Base-by-base conservation (phyloP, 2,888 invertebrate species). In the Cryptophagus acutangulus region DNA sequence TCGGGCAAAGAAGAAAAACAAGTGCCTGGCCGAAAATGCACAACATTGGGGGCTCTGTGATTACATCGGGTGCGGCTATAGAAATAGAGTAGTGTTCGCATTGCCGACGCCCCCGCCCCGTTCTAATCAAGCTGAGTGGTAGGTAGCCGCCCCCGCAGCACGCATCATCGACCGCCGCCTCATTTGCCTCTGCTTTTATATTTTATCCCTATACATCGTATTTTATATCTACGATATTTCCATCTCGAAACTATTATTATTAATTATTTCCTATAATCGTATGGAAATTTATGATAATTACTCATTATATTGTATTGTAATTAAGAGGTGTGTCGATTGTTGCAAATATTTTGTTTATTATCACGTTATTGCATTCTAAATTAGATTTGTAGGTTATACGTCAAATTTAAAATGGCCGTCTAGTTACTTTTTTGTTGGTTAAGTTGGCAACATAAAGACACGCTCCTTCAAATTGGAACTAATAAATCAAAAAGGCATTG, bases 101-200 rank as follows among this genome's bases (percentile, higher is more conserved):
- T 41, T 39, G 44, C 41, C 38, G 44, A 33, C 51, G 45, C 49
- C 48, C 51, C 36, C 51, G 43, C 56, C 31, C 57, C 57, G 52
- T 45, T 56, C 50, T 55, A 57, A 57, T 57, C 57, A 56, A 48
- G 36, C 51, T 49, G 56, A 57, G 57, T 57, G 55, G 49, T 29
- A 40, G 41, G 43, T 37, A 45, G 42, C 51, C 55, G 46, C 51
- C 50, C 51, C 52, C 52, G 49, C 47, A 41, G 51, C 52, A 56
- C 56, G 56, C 56, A 56, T 53, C 56, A 56, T 56, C 56, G 56
- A 54, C 56, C 55, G 52, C 55, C 56, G 53, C 56, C 56, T 56
- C 54, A 56, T 56, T 56, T 56, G 56, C 56, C 53, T 20, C 9
- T 56, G 49, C 54, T 41, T 31, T 15, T 31, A 15, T 31, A 16